Evolutionary conservation across 2,113 vertebrate genomes (phyloP), one percentile per base, ranked within the genome.

Genomic region (Hucho hucho): DNA sequence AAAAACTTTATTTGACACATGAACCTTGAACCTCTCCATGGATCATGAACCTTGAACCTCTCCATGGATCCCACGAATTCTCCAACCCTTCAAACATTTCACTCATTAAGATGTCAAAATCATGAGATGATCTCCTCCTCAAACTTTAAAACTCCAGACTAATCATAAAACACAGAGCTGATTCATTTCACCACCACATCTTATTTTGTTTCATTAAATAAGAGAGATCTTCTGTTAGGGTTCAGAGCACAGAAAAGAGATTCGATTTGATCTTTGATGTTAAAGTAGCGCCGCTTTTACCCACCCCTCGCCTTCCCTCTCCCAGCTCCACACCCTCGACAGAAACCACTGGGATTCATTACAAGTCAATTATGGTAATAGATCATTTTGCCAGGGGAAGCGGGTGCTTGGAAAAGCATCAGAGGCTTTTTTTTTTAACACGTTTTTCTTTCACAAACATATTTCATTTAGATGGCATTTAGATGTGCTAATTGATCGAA

Each of bases 321-420:
- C 58, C 28, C 70, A 75, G 73, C 74, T 37, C 82, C 67, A 76
- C 72, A 16, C 49, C 75, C 78, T 79, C 82, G 79, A 77, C 80
- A 82, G 78, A 87, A 87, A 80, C 82, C 76, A 79, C 82, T 83
- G 81, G 73, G 79, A 86, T 86, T 93, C 85, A 91, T 91, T 90
- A 89, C 72, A 78, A 86, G 65, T 90, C 86, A 89, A 87, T 91
- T 91, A 91, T 90, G 86, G 20, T 89, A 92, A 92, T 91, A 64
- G 80, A 64, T 83, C 69, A 29, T 74, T 84, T 87, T 83, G 82
- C 87, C 79, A 66, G 70, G 58, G 81, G 82, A 82, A 78, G 75
- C 73, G 46, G 69, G 68, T 83, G 76, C 69, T 85, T 81, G 68
- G 82, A 79, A 78, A 76, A 79, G 72, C 70, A 26, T 74, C 81